Evolutionary conservation across 2,797 vertebrate genomes (phyloP).

Genomic region (Poecilia velifera): DNA sequence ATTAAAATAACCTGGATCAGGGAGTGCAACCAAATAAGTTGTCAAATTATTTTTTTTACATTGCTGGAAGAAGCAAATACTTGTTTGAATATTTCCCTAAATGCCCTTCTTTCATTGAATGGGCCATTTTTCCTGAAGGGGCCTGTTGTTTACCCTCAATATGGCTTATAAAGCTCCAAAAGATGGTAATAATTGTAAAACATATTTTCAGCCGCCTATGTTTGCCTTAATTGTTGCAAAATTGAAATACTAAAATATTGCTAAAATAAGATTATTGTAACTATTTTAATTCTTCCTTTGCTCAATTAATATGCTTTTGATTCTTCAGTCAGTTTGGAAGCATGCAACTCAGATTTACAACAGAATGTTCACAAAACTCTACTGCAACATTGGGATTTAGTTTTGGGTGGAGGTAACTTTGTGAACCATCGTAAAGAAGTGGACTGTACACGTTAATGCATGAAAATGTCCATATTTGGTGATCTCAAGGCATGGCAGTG

Average conservation of each 20-base stretch:
- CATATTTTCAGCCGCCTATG: no score
- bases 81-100: neutral
- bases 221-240: no score
- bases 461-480: slow-evolving; percentile 14
- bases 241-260: neutral
- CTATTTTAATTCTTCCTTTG: neutral
- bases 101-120: neutral
- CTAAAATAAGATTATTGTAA: neutral
- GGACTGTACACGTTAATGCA: neutral
- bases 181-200: no score
- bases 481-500: neutral
- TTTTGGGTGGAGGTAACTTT: neutral
- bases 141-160: neutral
- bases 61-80: neutral
- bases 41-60: neutral
- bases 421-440: neutral
- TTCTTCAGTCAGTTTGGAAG: neutral
- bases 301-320: neutral
- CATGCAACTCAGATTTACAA: neutral
- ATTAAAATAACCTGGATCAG: slow-evolving; percentile 56
- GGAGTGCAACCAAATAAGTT: neutral
- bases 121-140: neutral
- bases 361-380: neutral
- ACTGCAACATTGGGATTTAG: neutral
- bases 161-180: neutral